Evolutionary conservation across 1,140 invertebrate species (phyloP).

Genomic region (Liolophura sinensis): DNA sequence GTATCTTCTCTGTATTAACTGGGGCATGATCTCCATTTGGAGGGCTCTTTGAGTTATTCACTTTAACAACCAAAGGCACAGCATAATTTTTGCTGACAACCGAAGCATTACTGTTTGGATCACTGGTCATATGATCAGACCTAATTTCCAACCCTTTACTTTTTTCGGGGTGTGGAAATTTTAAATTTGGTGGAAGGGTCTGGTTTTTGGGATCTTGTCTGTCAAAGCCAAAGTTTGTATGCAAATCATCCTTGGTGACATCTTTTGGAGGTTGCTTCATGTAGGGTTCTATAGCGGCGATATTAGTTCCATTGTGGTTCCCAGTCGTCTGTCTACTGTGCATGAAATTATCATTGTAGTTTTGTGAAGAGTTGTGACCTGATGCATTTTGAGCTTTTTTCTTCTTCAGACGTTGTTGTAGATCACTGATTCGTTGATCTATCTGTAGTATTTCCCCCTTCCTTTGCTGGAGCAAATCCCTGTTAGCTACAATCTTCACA

Average conservation of each 20-base stretch:
- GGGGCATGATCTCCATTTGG: no score
- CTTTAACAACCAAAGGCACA: no score
- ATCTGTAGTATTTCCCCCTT: conserved; percentile 89
- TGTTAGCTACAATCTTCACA: conserved; percentile 80
- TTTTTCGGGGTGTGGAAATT: conserved; percentile 63
- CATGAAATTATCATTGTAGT: conserved; percentile 68
- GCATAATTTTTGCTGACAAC: no score
- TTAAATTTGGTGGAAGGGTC: conserved; percentile 70
- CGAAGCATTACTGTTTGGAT: no score
- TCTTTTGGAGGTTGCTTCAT: conserved; percentile 65
- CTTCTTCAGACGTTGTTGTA: conserved; percentile 83
- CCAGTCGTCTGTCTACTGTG: conserved; percentile 18
- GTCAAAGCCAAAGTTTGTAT: conserved; percentile 63
- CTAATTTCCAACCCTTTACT: conserved; percentile 1
- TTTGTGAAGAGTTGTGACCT: conserved; percentile 82
- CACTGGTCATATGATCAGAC: no score
- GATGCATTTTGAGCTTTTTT: conserved; percentile 73
- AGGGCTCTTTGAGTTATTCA: no score
- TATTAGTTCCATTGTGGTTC: conserved; percentile 48
- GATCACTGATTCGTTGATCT: conserved; percentile 88
- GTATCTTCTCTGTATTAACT: no score
- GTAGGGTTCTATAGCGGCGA: conserved; percentile 85
- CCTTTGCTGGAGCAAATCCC: conserved; percentile 79
- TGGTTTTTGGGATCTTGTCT: conserved; percentile 94
- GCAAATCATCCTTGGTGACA: conserved; percentile 40